Conservation (phyloP, 2,113 vertebrate species). For the Crotalus viridis region DNA sequence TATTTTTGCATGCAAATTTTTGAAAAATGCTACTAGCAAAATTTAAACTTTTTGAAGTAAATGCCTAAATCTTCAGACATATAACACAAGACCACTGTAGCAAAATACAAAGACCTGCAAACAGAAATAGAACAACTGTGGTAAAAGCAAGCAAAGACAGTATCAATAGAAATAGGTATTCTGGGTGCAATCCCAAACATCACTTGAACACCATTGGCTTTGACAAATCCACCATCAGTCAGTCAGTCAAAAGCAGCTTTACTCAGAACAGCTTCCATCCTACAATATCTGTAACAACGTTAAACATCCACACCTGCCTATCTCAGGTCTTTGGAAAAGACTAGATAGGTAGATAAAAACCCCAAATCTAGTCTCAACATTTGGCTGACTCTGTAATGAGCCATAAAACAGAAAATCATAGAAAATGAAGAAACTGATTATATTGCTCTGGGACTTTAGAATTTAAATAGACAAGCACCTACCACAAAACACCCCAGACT, state of each 20-base stretch:
- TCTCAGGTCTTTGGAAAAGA: background rate
- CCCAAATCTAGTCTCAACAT: background rate
- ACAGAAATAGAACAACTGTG: background rate
- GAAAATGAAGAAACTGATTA: background rate
- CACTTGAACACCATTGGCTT: background rate
- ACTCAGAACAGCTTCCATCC: background rate
- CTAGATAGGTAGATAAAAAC: background rate
- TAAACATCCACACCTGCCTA: background rate
- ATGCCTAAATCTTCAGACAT: background rate
- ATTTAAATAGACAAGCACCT: background rate
- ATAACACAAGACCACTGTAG: background rate
- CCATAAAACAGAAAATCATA: background rate
- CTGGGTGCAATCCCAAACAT: background rate
- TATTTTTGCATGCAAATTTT: background rate
- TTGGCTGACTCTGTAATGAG: background rate
- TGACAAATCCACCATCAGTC: background rate
- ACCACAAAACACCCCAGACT: background rate
- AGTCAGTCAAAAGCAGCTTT: background rate
- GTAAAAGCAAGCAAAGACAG: background rate
- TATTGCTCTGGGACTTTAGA: background rate
- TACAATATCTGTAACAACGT: background rate
- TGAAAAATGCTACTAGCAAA: background rate
- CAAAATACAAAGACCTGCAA: background rate
- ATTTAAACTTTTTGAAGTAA: background rate
- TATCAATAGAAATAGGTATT: background rate